Evolutionary conservation across 2,797 vertebrate genomes (phyloP), one percentile per base, ranked within the genome.

Genomic region (Glyptemys insculpta): DNA sequence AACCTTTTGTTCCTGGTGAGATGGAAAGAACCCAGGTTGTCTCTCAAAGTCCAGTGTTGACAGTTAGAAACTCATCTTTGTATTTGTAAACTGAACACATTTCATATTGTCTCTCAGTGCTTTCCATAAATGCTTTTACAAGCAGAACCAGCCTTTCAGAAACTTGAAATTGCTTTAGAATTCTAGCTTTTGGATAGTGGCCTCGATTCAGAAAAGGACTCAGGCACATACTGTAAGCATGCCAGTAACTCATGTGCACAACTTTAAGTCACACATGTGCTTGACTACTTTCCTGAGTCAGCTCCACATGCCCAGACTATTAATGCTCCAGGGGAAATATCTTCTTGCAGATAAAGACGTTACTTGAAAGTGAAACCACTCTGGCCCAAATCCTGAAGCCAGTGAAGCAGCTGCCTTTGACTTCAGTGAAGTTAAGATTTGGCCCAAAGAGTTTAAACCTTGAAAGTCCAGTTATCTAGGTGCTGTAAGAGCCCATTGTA

Each of bases 261-360:
- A 56, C 95, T 93, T 95, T 91, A 85, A 89, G 4, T 34, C 93
- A 25, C 7, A 12, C 81, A 15, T 11, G 23, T 8, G 2, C 41
- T 85, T 57, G 3, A 1, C 0, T 65, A 23, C 27, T 57, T 93
- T 92, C 41, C 89, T 79, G 47, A 91, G 57, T 25, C 10, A 47
- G 7, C 0, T 79, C 54, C 47, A 87, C 78, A 5, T 0, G 74
- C 19, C 6, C 47, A 85, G 21, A 34, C 0, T 0, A 10, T 25
- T 41, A 86, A 87, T 52, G 37, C 1, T 72, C 84, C 88, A 7
- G 19, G 11, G 85, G 89, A 81, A 82, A 92, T 4, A 12, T 79
- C 15, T 49, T 4, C 15, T 29, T 54, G 31, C 79, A 49, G 91
- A 89, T 50, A 27, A 88, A 84, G 86, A 81, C 5, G 68, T 56